These are phyloP conservation scores for Eristalinus aeneus DNA, from an alignment of 2,888 invertebrate species.

Conservation along the genomic window DNA sequence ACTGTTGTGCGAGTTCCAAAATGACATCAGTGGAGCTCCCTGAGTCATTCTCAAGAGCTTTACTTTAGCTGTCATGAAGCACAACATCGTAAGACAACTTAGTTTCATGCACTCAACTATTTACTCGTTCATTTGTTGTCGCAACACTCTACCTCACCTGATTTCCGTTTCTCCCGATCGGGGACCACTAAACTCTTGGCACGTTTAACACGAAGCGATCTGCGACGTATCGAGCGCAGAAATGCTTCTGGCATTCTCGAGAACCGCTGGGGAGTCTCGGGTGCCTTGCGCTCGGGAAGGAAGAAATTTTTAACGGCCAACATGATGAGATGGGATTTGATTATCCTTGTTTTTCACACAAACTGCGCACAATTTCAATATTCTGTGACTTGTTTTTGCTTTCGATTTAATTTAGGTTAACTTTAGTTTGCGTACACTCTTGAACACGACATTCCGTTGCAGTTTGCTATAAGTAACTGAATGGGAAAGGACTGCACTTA, in stretches of 20 bases:
- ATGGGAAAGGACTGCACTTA: not conserved
- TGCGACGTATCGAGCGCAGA: constrained; percentile 86
- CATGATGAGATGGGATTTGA: constrained; percentile 79
- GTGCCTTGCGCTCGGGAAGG: constrained; percentile 84
- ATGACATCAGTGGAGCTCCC: not conserved
- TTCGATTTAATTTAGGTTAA: not conserved
- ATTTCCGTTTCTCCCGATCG: constrained; percentile 88
- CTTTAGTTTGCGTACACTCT: not conserved
- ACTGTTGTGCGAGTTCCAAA: not conserved
- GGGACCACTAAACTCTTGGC: constrained; percentile 87
- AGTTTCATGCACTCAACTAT: not conserved
- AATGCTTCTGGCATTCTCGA: constrained; percentile 88
- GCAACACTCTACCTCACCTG: constrained; percentile 84
- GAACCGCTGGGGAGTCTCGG: constrained; percentile 83
- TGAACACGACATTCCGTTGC: constrained; percentile 25
- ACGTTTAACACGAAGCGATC: constrained; percentile 88
- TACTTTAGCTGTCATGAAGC: not conserved
- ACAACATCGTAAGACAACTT: not conserved
- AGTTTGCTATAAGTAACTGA: constrained; percentile 6
- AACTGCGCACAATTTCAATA: not conserved
- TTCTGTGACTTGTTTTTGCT: not conserved
- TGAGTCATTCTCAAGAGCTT: not conserved
- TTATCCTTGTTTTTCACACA: constrained; percentile 16
- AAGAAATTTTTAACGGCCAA: constrained; percentile 89
- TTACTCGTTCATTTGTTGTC: not conserved